phyloP scores from a whole-genome alignment of 2,113 vertebrate species.

The Alligator sinensis region DNA sequence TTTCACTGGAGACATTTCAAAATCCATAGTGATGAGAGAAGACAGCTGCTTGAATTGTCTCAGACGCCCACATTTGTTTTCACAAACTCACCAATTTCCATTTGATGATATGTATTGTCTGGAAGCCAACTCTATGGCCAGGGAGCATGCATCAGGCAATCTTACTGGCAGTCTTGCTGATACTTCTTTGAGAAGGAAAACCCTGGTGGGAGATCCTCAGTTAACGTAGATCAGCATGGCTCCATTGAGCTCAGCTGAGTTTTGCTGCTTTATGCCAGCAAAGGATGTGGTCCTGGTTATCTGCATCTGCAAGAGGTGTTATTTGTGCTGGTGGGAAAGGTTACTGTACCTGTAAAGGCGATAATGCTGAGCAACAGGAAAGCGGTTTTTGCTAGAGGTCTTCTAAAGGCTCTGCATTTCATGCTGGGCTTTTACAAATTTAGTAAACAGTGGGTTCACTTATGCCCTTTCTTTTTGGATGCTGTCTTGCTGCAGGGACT shows the following conservation, averaged over 20 bases:
- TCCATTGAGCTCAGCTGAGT: background rate
- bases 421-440: background rate
- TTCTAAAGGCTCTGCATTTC: background rate
- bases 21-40: conserved; percentile 18
- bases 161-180: background rate
- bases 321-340: background rate
- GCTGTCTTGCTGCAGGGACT: conserved; percentile 4
- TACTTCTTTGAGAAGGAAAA: conserved; percentile 20
- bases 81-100: conserved; percentile 14
- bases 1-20: background rate
- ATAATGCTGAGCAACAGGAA: background rate
- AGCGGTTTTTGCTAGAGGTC: background rate
- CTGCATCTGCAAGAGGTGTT: background rate
- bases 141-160: conserved; percentile 36
- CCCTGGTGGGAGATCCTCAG: background rate
- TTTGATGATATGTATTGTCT: background rate
- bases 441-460: conserved; percentile 26
- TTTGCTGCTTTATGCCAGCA: background rate
- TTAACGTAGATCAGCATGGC: rapidly evolving
- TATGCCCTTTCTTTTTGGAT: conserved; percentile 24
- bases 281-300: background rate
- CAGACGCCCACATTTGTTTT: conserved; percentile 48
- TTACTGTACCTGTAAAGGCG: background rate
- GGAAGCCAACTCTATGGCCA: conserved; percentile 49
- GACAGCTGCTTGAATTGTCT: conserved; percentile 45